Evolutionary conservation across 2,113 vertebrate species (phyloP).

Genomic region (Cathartes aura): DNA sequence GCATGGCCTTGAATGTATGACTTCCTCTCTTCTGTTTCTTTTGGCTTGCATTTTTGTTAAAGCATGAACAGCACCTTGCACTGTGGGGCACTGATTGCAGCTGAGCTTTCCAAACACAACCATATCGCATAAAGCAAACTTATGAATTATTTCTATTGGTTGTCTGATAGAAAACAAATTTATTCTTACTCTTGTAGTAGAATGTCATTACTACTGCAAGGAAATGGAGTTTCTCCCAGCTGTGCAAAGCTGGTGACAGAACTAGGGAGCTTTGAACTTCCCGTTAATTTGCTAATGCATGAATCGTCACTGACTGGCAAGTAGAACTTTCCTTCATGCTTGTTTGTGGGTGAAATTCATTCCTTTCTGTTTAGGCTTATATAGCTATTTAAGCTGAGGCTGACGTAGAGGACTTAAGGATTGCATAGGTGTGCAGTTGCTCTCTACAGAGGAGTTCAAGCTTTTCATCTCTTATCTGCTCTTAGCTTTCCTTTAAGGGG

Average conservation of each 20-base stretch:
- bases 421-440: not conserved
- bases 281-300: not conserved
- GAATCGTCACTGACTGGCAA: slow-evolving; percentile 9
- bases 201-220: slow-evolving; percentile 50
- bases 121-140: not conserved
- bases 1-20: not conserved
- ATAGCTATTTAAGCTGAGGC: not conserved
- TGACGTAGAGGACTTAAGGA: not conserved
- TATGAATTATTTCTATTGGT: slow-evolving; percentile 55
- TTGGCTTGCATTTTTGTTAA: not conserved
- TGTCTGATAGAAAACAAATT: slow-evolving; percentile 52
- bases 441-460: not conserved
- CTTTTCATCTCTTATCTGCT: not conserved
- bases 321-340: slow-evolving; percentile 11
- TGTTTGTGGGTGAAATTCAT: slow-evolving; percentile 11
- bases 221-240: slow-evolving; percentile 46
- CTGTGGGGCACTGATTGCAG: not conserved
- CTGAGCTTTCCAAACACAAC: slow-evolving; percentile 19
- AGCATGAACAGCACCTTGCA: slow-evolving; percentile 15
- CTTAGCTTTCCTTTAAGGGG: not conserved
- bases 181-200: slow-evolving; percentile 53
- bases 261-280: slow-evolving; percentile 44
- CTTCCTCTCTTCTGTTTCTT: slow-evolving; percentile 13
- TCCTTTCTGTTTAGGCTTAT: not conserved
- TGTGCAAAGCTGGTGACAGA: slow-evolving; percentile 52